Evolutionary conservation across 1,140 invertebrate genomes (phyloP).

Genomic region (Glossosoma conforme): DNA sequence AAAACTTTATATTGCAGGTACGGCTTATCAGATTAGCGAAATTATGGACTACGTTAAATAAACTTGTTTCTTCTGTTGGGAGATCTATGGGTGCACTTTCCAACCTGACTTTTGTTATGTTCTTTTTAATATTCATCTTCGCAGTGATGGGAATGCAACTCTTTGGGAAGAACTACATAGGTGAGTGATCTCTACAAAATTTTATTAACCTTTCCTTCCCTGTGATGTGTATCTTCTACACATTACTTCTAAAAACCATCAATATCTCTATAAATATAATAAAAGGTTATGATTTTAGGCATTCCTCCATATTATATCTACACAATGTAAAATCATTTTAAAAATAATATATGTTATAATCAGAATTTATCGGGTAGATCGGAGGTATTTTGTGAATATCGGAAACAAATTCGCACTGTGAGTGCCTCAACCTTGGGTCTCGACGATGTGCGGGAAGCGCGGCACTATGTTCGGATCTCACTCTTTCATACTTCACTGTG

Average conservation of each 20-base stretch:
- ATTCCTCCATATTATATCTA: background rate
- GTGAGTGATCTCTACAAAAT: slow-evolving; percentile 36
- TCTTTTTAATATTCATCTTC: slow-evolving; percentile 92
- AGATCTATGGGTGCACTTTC: slow-evolving; percentile 87
- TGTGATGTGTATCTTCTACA: no score
- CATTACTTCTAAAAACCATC: no score
- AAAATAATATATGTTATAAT: background rate
- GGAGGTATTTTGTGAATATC: no score
- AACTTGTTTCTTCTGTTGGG: slow-evolving; percentile 91
- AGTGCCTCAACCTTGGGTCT: no score
- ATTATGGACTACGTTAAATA: slow-evolving; percentile 91
- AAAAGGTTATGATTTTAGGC: no score
- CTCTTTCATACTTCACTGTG: no score
- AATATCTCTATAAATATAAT: no score
- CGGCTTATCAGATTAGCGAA: slow-evolving; percentile 94
- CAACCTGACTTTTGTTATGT: slow-evolving; percentile 86
- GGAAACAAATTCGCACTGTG: no score
- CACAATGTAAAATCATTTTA: background rate
- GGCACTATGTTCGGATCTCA: no score
- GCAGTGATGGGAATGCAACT: slow-evolving; percentile 94
- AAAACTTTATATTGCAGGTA: slow-evolving; percentile 55
- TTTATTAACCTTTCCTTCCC: background rate
- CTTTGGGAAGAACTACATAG: slow-evolving; percentile 80
- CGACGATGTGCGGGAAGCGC: no score
- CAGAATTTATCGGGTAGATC: no score